Percentiles rank a stretch among this genome's conserved stretches.
Evolutionary conservation across 2,888 invertebrate species (phyloP).

Genomic region (Acrocera orbiculus): DNA sequence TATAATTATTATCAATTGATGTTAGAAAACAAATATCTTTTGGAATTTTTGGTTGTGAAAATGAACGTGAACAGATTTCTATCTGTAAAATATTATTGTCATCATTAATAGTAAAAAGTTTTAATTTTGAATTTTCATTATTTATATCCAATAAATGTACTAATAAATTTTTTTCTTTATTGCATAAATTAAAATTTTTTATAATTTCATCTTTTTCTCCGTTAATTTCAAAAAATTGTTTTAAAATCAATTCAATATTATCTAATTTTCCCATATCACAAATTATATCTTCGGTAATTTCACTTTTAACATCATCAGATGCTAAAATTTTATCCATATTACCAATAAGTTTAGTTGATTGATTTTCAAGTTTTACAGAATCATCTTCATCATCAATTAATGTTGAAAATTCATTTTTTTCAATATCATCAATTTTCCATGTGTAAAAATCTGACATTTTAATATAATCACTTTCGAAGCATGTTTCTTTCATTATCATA

Average conservation of each 20-base stretch:
- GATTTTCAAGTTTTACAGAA: slow-evolving; percentile 4
- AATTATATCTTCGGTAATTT: too few species aligned
- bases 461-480: slow-evolving; percentile 2
- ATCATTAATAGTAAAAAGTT: slow-evolving; percentile 11
- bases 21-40: slow-evolving; percentile 53
- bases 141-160: too few species aligned
- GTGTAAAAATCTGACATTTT: slow-evolving; percentile 3
- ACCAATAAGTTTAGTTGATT: slow-evolving; percentile 5
- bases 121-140: slow-evolving; percentile 9
- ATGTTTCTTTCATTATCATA: too few species aligned
- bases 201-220: too few species aligned
- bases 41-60: slow-evolving; percentile 47
- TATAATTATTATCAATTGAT: slow-evolving; percentile 29
- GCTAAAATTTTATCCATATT: slow-evolving; percentile 7
- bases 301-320: too few species aligned
- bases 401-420: slow-evolving; percentile 3
- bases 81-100: slow-evolving; percentile 33
- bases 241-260: too few species aligned
- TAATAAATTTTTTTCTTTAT: too few species aligned
- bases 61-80: slow-evolving; percentile 34
- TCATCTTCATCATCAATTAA: slow-evolving; percentile 5
- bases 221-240: too few species aligned
- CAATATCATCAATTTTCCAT: slow-evolving; percentile 3
- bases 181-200: too few species aligned
- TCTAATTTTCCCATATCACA: too few species aligned